phyloP scores from a whole-genome alignment of 2,888 invertebrate species.

The Latrodectus hesperus region DNA sequence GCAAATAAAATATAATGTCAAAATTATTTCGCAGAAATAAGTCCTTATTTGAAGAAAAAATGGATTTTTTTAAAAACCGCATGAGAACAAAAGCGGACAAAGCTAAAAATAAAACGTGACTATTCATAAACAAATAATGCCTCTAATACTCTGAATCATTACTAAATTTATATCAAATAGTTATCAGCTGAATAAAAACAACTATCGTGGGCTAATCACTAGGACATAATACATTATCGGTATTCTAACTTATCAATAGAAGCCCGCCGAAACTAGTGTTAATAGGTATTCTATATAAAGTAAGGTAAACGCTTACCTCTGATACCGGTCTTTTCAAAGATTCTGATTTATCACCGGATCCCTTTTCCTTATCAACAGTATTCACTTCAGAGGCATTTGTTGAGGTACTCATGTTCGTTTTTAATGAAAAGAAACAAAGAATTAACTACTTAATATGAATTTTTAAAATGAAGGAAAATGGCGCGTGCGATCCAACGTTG shows the following conservation, averaged over 20 bases:
- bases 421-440: slow-evolving; percentile 58
- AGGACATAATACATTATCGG: neutral
- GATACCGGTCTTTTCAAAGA: slow-evolving; percentile 60
- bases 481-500: slow-evolving; percentile 63
- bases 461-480: slow-evolving; percentile 63
- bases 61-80: too few relatives aligned
- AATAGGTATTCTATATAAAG: slow-evolving; percentile 13
- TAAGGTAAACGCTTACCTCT: slow-evolving; percentile 46
- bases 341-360: slow-evolving; percentile 58
- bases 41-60: too few relatives aligned
- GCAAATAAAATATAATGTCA: too few relatives aligned
- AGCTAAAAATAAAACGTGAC: too few relatives aligned
- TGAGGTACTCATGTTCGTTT: slow-evolving; percentile 54
- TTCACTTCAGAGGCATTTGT: slow-evolving; percentile 57
- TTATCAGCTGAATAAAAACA: too few relatives aligned
- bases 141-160: too few relatives aligned
- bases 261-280: slow-evolving; percentile 48
- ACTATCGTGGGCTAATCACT: too few relatives aligned
- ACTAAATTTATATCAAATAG: too few relatives aligned
- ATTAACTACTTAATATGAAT: slow-evolving; percentile 32
- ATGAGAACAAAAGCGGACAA: too few relatives aligned
- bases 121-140: too few relatives aligned
- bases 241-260: slow-evolving; percentile 2
- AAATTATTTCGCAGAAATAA: too few relatives aligned
- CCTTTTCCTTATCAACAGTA: slow-evolving; percentile 58